Base-by-base conservation (phyloP, 2,888 invertebrate genomes). In the Aradus depressus region DNA sequence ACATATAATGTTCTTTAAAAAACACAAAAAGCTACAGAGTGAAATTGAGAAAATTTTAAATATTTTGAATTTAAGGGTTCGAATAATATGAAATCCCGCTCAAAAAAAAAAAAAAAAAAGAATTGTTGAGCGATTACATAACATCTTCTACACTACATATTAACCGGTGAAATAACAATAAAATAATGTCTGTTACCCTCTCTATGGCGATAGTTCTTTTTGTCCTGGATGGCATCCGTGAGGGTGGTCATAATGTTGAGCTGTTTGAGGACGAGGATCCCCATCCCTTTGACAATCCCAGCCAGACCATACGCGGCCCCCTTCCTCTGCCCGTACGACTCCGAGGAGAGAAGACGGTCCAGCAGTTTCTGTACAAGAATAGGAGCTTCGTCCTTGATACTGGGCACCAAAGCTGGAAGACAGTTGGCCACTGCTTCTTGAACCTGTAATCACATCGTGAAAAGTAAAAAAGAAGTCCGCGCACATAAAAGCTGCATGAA, bases 221-320 rank as follows among this genome's bases (percentile, higher is more conserved):
- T 97, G 66, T 97, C 92, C 65, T 93, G 92, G 60, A 97, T 90
- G 49, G 93, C 92, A 47, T 83, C 84, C 0, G 90, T 92, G 43
- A 96, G 72, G 57, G 87, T 87, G 2, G 84, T 84, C 90, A 97
- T 96, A 35, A 97, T 92, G 62, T 96, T 92, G 39, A 92, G 75
- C 63, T 97, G 93, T 65, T 95, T 97, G 49, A 97, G 72, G 0
- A 92, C 88, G 28, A 96, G 72, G 59, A 98, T 96, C 19, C 97
- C 97, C 66, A 97, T 80, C 1, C 98, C 98, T 68, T 97, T 96
- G 49, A 98, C 90, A 50, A 88, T 76, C 2, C 97, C 97, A 0
- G 97, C 97, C 51, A 99, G 77, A 10, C 97, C 96, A 66, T 96
- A 96, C 0, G 97, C 96, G 1, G 98, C 97, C 10, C 98, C 98